phyloP scores from a whole-genome alignment of 2,113 vertebrate species.

The Labeo catla region DNA sequence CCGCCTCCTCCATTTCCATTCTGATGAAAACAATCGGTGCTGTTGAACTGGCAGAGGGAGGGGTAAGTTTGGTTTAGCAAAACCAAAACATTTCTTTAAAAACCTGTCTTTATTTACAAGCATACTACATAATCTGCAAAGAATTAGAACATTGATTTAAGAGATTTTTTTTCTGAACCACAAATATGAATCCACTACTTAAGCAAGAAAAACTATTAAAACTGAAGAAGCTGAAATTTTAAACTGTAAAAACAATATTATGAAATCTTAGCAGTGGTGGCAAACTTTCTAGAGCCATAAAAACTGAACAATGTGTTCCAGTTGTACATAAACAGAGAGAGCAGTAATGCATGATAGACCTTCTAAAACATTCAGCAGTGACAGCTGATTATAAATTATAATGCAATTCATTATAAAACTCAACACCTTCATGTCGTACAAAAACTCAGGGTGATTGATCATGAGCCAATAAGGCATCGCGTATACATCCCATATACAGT shows the following conservation, averaged over 20 bases:
- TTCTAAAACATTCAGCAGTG: not conserved
- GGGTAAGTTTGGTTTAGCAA: constrained; percentile 72
- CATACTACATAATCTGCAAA: not conserved
- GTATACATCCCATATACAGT: not conserved
- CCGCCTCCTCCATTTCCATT: constrained; percentile 81
- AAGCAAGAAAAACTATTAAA: not conserved
- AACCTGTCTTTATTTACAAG: not conserved
- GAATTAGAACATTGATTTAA: not conserved
- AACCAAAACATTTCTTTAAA: not conserved
- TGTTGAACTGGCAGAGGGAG: constrained; percentile 77
- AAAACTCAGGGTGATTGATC: not conserved
- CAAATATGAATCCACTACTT: not conserved
- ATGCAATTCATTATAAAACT: not conserved
- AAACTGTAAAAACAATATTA: not conserved
- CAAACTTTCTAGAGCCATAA: not conserved
- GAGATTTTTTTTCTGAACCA: not conserved
- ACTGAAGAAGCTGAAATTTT: not conserved
- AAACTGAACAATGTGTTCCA: not conserved
- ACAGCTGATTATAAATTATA: not conserved
- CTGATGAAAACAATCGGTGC: constrained; percentile 89
- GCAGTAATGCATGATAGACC: no score
- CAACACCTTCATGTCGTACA: not conserved
- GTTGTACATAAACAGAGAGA: not conserved
- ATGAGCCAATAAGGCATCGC: not conserved
- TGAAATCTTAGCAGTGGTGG: not conserved